These are phyloP conservation scores for Cancer borealis DNA, from an alignment of 2,888 invertebrate genomes.

Conservation along the genomic window DNA sequence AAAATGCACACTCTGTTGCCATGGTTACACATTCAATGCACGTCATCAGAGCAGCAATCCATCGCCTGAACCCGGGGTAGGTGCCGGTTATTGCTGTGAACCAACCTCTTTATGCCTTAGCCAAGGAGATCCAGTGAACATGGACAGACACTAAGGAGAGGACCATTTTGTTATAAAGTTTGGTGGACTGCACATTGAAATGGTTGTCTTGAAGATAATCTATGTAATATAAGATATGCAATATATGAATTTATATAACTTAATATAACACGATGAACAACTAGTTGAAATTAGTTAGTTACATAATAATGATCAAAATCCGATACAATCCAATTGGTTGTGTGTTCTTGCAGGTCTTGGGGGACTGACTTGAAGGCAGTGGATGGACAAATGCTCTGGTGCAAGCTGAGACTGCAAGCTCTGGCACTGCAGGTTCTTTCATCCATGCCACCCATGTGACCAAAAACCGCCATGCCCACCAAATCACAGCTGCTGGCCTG, in stretches of 20 bases:
- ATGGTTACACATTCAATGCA: slow-evolving; percentile 53
- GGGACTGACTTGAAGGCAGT: neutral
- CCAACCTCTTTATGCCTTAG: slow-evolving; percentile 49
- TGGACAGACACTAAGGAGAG: slow-evolving; percentile 34
- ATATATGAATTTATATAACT: no score
- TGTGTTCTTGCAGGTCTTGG: neutral
- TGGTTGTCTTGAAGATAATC: neutral
- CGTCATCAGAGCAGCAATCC: slow-evolving; percentile 43
- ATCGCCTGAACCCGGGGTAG: slow-evolving; percentile 49
- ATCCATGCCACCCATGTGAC: slow-evolving; percentile 42
- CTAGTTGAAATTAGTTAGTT: neutral
- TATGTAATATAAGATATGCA: no score
- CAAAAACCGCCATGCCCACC: slow-evolving; percentile 11
- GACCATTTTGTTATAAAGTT: slow-evolving; percentile 42
- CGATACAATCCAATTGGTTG: neutral
- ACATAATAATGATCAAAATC: neutral
- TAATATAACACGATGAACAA: slow-evolving; percentile 37
- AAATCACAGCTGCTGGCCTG: slow-evolving; percentile 13
- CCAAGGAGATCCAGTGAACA: slow-evolving; percentile 56
- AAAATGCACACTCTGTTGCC: slow-evolving; percentile 42
- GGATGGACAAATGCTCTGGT: slow-evolving; percentile 41
- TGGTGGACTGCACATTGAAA: slow-evolving; percentile 38
- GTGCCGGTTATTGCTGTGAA: neutral
- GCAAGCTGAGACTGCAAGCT: slow-evolving; percentile 15
- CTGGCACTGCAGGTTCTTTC: slow-evolving; percentile 45